These are phyloP conservation scores for Diachrysia chrysitis DNA, from an alignment of 2,888 invertebrate genomes.

Conservation along the genomic window DNA sequence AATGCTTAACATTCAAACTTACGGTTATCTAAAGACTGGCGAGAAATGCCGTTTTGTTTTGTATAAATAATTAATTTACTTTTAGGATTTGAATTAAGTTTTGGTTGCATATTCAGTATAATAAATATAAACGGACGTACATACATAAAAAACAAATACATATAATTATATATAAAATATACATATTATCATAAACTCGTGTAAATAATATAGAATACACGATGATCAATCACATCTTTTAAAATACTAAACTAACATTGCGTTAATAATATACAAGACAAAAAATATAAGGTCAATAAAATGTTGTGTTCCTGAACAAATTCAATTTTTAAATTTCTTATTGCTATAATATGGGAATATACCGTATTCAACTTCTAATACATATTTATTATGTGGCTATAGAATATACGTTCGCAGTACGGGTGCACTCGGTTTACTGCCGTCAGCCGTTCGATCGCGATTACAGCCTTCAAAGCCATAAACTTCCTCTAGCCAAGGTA, in stretches of 20 bases:
- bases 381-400: not conserved
- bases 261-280: too few species aligned
- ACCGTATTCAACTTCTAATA: slow-evolving; percentile 17
- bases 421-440: slow-evolving; percentile 62
- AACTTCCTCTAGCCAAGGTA: slow-evolving; percentile 62
- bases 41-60: not conserved
- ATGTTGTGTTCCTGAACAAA: too few species aligned
- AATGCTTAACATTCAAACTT: not conserved
- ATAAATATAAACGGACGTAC: too few species aligned
- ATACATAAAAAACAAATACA: too few species aligned
- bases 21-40: not conserved
- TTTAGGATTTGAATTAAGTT: too few species aligned
- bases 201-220: not conserved
- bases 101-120: too few species aligned
- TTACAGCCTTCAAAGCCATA: slow-evolving; percentile 68
- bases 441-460: slow-evolving; percentile 63
- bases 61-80: not conserved
- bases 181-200: not conserved
- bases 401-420: slow-evolving; percentile 53
- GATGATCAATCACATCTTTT: too few species aligned
- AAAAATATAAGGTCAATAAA: too few species aligned
- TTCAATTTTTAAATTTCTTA: too few species aligned
- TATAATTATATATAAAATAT: too few species aligned
- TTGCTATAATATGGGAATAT: not conserved
- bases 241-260: too few species aligned